These are phyloP conservation scores for Furcifer pardalis DNA, from an alignment of 2,797 vertebrate species.

Conservation along the genomic window DNA sequence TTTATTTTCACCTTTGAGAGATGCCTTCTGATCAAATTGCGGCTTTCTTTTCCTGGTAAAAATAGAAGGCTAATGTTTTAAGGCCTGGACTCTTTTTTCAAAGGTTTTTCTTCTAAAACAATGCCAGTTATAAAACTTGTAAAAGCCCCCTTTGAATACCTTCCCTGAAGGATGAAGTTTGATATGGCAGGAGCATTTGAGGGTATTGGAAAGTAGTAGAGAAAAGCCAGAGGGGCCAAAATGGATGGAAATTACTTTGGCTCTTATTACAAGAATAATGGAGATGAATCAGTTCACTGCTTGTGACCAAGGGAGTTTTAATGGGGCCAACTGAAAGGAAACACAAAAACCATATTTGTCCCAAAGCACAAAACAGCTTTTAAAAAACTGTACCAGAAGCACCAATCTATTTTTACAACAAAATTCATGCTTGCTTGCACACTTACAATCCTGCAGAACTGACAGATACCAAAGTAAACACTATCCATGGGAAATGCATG, in stretches of 20 bases:
- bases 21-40: conserved; percentile 31
- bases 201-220: conserved; percentile 38
- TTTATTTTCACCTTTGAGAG: conserved; percentile 47
- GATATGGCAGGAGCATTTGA: conserved; percentile 39
- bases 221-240: conserved; percentile 34
- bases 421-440: background rate
- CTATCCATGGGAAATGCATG: background rate
- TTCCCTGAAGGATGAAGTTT: conserved; percentile 43
- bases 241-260: conserved; percentile 46
- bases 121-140: conserved; percentile 43
- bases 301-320: conserved; percentile 38
- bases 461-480: conserved; percentile 24
- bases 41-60: conserved; percentile 24
- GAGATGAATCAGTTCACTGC: conserved; percentile 27
- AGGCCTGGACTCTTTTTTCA: conserved; percentile 29
- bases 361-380: conserved; percentile 19
- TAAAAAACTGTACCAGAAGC: conserved; percentile 25
- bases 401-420: conserved; percentile 27
- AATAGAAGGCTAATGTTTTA: conserved; percentile 35
- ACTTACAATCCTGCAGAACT: background rate
- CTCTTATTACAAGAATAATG: conserved; percentile 46
- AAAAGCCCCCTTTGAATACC: conserved; percentile 48
- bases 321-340: conserved; percentile 20
- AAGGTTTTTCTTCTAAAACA: background rate
- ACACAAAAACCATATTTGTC: conserved; percentile 18